Base-by-base conservation (phyloP, 2,888 invertebrate genomes). In the Meloe dianella region DNA sequence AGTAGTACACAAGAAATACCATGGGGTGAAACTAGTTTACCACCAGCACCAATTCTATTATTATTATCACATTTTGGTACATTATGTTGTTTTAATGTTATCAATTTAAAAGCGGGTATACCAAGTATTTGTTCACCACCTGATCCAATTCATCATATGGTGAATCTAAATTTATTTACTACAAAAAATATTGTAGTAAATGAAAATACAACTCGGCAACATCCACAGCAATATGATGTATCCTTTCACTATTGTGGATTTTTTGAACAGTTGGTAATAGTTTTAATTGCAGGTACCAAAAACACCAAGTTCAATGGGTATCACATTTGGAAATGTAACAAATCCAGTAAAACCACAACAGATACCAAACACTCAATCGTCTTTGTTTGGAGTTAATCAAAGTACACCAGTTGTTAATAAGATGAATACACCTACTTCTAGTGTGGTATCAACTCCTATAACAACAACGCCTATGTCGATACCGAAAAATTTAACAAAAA, bases 1-100 rank as follows among this genome's bases (percentile, higher is more conserved):
- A 89, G 92, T 32, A 87, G 90, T 1, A 87, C 88, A 58, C 87
- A 89, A 77, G 89, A 89, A 71, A 78, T 93, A 60, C 87, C 88
- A 9, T 89, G 91, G 86, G 92, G 91, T 81, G 83, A 83, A 73
- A 68, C 73, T 1, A 73, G 84, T 0, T 82, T 94, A 30, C 90
- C 91, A 0, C 89, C 92, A 5, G 92, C 93, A 87, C 96, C 96
- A 0, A 85, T 93, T 67, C 83, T 96, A 3, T 88, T 92, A 64
- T 86, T 95, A 9, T 83, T 96, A 10, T 91, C 93, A 0, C 90
- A 94, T 65, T 89, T 90, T 54, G 95, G 96, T 0, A 84, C 91
- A 14, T 85, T 97, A 27, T 90, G 92, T 0, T 86, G 92, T 8
- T 96, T 92, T 83, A 89, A 93, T 79, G 87, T 94, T 60, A 86